These are phyloP conservation scores for Microctenopoma lineatum DNA, from an alignment of 2,797 vertebrate species.

Conservation along the genomic window DNA sequence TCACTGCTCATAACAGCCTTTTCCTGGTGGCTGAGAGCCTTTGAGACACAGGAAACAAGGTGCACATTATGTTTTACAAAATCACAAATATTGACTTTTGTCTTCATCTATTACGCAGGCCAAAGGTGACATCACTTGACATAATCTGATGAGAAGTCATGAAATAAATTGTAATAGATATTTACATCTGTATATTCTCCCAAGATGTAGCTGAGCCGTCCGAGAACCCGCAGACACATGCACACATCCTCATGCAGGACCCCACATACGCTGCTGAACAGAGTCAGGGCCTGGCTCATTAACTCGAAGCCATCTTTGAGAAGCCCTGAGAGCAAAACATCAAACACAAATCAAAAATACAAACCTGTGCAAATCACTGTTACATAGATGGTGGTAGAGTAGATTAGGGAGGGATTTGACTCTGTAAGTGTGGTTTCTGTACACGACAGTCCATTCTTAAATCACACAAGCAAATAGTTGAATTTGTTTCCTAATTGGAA, in stretches of 20 bases:
- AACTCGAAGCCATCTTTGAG: constrained; percentile 91
- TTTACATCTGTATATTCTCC: constrained; percentile 90
- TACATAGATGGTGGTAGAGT: not conserved
- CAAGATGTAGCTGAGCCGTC: constrained; percentile 92
- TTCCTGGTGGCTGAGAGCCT: constrained; percentile 95
- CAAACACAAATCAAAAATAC: not conserved
- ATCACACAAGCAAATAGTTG: too few species aligned
- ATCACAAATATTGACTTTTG: not conserved
- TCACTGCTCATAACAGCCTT: constrained; percentile 93
- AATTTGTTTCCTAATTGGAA: too few species aligned
- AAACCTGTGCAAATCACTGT: not conserved
- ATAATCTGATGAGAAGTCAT: not conserved
- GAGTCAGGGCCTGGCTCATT: constrained; percentile 91
- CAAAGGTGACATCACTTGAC: not conserved
- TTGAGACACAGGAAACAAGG: constrained; percentile 12
- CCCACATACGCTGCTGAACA: constrained; percentile 94
- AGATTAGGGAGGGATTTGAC: too few species aligned
- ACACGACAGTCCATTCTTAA: too few species aligned
- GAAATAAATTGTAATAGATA: not conserved
- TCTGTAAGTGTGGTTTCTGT: too few species aligned
- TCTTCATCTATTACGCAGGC: not conserved
- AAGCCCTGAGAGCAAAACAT: constrained; percentile 81
- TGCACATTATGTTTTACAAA: not conserved
- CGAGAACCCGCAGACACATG: constrained; percentile 90
- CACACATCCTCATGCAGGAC: constrained; percentile 94